A percentile compares a stretch with the other conserved stretches of the same genome.
phyloP scores from a whole-genome alignment of 1,140 invertebrate species.

The Drosophila bifasciata region DNA sequence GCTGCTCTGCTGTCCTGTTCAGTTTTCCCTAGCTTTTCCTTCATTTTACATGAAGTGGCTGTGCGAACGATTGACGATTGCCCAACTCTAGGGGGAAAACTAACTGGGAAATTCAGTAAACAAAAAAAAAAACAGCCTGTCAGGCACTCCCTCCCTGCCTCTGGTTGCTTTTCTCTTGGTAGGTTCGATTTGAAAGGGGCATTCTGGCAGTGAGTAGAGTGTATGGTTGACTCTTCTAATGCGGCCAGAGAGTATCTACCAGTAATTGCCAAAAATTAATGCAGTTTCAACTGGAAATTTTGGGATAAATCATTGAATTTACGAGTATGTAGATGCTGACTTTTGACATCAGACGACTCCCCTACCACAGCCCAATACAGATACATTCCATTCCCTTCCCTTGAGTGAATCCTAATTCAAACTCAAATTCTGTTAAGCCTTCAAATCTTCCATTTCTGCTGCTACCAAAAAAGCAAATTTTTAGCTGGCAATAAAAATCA shows the following conservation, averaged over 20 bases:
- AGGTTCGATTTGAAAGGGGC: not conserved
- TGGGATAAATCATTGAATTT: slow-evolving; percentile 11
- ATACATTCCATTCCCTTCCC: not conserved
- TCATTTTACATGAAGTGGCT: slow-evolving; percentile 52
- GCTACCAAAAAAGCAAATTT: slow-evolving; percentile 8
- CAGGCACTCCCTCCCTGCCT: not conserved
- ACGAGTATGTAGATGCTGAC: not conserved
- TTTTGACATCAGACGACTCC: not conserved
- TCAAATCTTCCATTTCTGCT: not conserved
- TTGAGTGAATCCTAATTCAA: slow-evolving; percentile 13
- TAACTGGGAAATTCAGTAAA: slow-evolving; percentile 21
- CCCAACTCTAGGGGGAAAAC: slow-evolving; percentile 4
- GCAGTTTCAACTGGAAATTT: not conserved
- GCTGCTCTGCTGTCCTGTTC: slow-evolving; percentile 32
- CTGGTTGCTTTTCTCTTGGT: slow-evolving; percentile 3
- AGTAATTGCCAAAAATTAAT: slow-evolving; percentile 7
- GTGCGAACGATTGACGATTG: slow-evolving; percentile 1
- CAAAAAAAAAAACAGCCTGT: slow-evolving; percentile 20
- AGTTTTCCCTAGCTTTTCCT: slow-evolving; percentile 34
- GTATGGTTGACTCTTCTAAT: not conserved
- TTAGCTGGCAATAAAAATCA: not conserved
- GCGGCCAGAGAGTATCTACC: not conserved
- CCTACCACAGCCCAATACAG: no score
- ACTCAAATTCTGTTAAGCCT: slow-evolving; percentile 30
- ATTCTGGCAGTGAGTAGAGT: not conserved